Evolutionary conservation across 2,113 vertebrate genomes (phyloP).

Genomic region (Phylloscopus whistleri): DNA sequence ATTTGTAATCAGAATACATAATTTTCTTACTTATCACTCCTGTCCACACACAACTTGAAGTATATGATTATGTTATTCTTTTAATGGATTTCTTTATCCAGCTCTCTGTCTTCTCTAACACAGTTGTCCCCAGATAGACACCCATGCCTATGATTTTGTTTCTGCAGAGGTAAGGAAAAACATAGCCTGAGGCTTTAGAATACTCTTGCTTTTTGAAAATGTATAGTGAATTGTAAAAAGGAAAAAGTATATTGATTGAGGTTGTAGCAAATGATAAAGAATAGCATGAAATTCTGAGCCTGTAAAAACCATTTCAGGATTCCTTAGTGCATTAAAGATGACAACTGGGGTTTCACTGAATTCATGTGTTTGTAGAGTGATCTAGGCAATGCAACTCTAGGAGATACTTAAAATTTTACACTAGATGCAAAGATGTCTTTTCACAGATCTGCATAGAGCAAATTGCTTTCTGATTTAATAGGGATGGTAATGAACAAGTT

Average conservation of each 20-base stretch:
- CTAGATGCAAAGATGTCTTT: neutral
- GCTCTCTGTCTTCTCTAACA: neutral
- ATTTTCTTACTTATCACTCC: conserved; percentile 19
- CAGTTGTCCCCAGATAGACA: neutral
- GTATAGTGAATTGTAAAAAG: neutral
- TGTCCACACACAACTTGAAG: conserved; percentile 9
- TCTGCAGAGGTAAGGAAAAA: neutral
- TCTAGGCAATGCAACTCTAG: neutral
- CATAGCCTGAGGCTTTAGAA: neutral
- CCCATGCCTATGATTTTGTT: neutral
- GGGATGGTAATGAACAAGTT: neutral
- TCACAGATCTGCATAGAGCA: neutral
- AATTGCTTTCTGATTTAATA: neutral
- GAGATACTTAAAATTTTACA: neutral
- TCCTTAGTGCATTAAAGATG: neutral
- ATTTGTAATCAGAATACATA: conserved; percentile 23
- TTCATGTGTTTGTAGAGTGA: neutral
- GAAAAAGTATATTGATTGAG: neutral
- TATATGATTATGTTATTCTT: neutral
- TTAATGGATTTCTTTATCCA: conserved; percentile 11
- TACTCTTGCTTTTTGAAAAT: neutral
- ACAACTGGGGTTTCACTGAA: neutral
- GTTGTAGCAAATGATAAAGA: neutral
- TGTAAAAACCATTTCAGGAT: neutral
- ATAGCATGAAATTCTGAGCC: neutral